These are phyloP conservation scores for Drosophila bipectinata DNA, from an alignment of 1,140 invertebrate genomes.

Conservation along the genomic window DNA sequence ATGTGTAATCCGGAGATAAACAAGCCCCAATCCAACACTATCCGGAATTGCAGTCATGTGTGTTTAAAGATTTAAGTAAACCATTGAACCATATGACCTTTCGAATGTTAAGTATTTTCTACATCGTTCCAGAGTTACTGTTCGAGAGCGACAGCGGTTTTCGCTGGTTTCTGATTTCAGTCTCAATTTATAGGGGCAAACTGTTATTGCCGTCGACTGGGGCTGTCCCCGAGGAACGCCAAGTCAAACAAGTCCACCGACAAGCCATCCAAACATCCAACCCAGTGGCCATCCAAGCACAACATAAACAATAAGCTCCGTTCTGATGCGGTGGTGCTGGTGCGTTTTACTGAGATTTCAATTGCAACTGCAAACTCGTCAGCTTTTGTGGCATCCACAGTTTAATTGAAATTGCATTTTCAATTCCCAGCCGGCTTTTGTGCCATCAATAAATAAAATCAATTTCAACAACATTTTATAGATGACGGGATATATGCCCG, in stretches of 20 bases:
- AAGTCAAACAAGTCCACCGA: conserved; percentile 22
- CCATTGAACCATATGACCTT: neutral
- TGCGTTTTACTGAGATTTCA: conserved; percentile 38
- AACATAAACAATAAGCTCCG: conserved; percentile 54
- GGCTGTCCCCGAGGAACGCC: conserved; percentile 11
- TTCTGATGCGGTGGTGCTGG: conserved; percentile 24
- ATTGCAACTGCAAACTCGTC: conserved; percentile 41
- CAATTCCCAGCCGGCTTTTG: conserved; percentile 11
- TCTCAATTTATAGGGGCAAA: conserved; percentile 21
- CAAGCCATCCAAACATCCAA: neutral
- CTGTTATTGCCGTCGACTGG: conserved; percentile 7
- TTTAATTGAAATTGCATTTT: conserved; percentile 81
- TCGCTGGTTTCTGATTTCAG: conserved; percentile 7
- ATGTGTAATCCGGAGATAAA: conserved; percentile 41
- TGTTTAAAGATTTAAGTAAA: conserved; percentile 11
- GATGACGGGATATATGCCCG: neutral
- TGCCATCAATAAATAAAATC: conserved; percentile 78
- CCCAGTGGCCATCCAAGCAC: conserved; percentile 3
- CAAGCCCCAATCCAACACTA: neutral
- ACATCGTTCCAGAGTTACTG: neutral
- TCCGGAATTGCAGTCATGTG: neutral
- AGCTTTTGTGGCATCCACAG: conserved; percentile 50
- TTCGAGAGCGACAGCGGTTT: neutral
- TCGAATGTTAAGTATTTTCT: neutral
- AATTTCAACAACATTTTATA: conserved; percentile 55